phyloP scores from a whole-genome alignment of 2,888 invertebrate genomes.

The Myopa tessellatipennis region DNA sequence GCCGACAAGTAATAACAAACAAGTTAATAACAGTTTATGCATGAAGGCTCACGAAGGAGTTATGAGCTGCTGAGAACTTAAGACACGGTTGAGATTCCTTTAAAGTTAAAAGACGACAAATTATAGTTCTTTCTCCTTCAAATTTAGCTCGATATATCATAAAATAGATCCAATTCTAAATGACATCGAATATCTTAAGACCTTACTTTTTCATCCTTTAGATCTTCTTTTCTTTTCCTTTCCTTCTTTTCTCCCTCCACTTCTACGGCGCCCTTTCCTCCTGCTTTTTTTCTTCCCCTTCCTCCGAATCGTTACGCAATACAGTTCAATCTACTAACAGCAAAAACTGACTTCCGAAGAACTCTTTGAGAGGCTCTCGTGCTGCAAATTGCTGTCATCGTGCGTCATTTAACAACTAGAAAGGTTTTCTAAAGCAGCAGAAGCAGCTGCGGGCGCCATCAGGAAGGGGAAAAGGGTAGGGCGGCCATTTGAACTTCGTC shows the following conservation, averaged over 20 bases:
- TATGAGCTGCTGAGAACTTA: not conserved
- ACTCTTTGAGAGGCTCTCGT: slow-evolving; percentile 13
- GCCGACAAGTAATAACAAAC: not conserved
- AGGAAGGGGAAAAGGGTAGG: not conserved
- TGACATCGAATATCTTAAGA: no score
- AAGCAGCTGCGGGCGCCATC: not conserved
- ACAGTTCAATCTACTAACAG: not conserved
- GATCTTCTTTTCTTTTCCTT: no score
- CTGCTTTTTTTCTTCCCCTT: not conserved
- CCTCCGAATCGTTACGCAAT: not conserved
- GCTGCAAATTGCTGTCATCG: slow-evolving; percentile 25
- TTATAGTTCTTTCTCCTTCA: no score
- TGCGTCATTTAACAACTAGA: slow-evolving; percentile 30
- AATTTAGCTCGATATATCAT: no score
- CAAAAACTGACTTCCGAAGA: not conserved
- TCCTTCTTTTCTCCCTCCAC: not conserved
- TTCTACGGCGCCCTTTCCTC: not conserved
- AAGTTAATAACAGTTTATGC: slow-evolving; percentile 4
- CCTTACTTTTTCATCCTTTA: no score
- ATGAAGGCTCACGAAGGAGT: slow-evolving; percentile 3
- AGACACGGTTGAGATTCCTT: not conserved
- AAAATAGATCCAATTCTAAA: no score
- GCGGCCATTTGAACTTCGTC: not conserved
- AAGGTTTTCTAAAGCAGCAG: slow-evolving; percentile 14
- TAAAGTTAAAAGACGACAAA: not conserved